Conservation (phyloP, 2,797 vertebrate species). For the Buceros bicornis region DNA sequence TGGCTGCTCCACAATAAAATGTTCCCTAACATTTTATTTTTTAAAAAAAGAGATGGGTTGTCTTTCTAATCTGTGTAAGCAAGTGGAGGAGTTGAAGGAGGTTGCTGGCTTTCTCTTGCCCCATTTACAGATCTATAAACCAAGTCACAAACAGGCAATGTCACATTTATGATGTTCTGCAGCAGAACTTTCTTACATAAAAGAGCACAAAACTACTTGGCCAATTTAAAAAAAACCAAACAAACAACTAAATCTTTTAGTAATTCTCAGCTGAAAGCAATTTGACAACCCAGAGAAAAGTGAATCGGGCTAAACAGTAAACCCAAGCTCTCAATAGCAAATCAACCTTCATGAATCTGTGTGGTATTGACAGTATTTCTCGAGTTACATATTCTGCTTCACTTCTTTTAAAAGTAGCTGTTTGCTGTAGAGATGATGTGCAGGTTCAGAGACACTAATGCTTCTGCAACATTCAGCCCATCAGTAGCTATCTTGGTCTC, state of each 20-base stretch:
- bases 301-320: neutral
- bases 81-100: neutral
- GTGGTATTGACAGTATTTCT: neutral
- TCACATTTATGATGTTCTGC: neutral
- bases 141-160: neutral
- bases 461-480: neutral
- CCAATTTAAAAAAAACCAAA: neutral
- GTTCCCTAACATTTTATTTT: neutral
- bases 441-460: neutral
- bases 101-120: neutral
- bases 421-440: neutral
- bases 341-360: neutral
- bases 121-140: neutral
- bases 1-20: neutral
- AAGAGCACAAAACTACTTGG: neutral
- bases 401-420: neutral
- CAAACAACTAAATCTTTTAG: neutral
- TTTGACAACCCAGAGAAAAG: neutral
- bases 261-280: neutral
- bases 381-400: neutral
- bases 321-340: neutral
- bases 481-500: neutral
- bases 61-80: neutral
- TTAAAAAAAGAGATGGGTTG: neutral
- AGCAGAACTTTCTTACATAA: neutral